Base-by-base conservation (phyloP, 2,888 invertebrate genomes). In the Euplexia lucipara region DNA sequence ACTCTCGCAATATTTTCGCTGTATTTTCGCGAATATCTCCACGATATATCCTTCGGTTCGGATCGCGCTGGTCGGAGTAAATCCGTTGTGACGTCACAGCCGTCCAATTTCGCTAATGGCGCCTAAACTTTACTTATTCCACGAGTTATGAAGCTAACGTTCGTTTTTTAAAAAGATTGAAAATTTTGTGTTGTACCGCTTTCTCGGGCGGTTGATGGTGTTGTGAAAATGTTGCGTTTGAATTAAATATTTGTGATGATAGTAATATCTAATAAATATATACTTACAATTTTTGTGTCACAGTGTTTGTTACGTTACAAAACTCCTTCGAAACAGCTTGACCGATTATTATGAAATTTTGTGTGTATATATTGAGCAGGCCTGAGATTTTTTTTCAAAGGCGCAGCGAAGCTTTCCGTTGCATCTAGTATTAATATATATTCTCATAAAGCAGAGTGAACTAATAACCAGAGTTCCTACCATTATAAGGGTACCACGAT, bases 71-170 rank as follows among this genome's bases (percentile, higher is more conserved):
- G 51, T 37, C 57, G 56, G 56, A 69, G 85, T 83, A 90, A 91
- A 92, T 91, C 91, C 89, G 83, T 60, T 71, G 81, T 90, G 92
- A 92, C 92, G 88, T 84, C 83, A 85, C 85, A 83, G 80, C 84
- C 83, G 83, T 84, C 89, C 92, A 92, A 92, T 92, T 88, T 89
- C 87, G 79, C 90, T 93, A 93, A 93, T 92, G 92, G 92, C 83
- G 87, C 88, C 90, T 90, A 87, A 90, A 90, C 84, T 91, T 88
- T 88, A 86, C 87, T 90, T 89, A 89, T 85, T 84, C 84, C 80
- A 64, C 76, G 85, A 90, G 86, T 87, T 91, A 89, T 88, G 87
- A 83, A 87, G 82, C 76, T 66, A 48, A 45, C 52, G 70, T 70
- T 76, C 73, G 74, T 65, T 79, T 78, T 80, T 79, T 79, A 70